Conservation (phyloP, 30 jellyfish, hydroid and myxozoan species). For the Nemopilema nomurai region DNA sequence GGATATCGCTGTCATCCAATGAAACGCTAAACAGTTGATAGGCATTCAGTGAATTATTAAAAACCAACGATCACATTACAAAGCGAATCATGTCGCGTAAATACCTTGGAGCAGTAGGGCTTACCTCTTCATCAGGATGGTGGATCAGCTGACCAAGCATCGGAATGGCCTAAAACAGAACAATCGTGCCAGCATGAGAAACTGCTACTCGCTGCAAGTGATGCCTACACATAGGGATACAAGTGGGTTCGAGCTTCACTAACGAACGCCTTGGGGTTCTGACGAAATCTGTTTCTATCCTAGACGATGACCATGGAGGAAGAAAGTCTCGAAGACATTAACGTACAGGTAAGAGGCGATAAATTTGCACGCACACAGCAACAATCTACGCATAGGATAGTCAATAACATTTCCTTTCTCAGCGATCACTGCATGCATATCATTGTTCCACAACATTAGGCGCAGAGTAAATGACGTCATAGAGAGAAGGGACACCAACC, state of each 20-base stretch:
- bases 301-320: not conserved
- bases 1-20: not conserved
- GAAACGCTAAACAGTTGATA: not conserved
- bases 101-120: not conserved
- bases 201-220: no score
- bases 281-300: not conserved
- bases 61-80: not conserved
- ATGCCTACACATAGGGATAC: no score
- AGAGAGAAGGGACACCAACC: slow-evolving; percentile 10
- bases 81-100: not conserved
- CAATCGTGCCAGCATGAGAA: not conserved
- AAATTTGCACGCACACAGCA: not conserved
- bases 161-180: slow-evolving; percentile 77
- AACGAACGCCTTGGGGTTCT: not conserved
- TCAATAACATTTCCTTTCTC: no score
- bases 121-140: slow-evolving; percentile 88
- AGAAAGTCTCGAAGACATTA: not conserved
- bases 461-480: not conserved
- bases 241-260: no score
- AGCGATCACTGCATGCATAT: no score
- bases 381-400: no score
- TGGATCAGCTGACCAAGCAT: slow-evolving; percentile 75
- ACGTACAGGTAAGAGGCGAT: not conserved
- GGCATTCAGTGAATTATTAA: not conserved
- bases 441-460: no score